phyloP scores from a whole-genome alignment of 2,113 vertebrate species.

The Phyllostomus hastatus region DNA sequence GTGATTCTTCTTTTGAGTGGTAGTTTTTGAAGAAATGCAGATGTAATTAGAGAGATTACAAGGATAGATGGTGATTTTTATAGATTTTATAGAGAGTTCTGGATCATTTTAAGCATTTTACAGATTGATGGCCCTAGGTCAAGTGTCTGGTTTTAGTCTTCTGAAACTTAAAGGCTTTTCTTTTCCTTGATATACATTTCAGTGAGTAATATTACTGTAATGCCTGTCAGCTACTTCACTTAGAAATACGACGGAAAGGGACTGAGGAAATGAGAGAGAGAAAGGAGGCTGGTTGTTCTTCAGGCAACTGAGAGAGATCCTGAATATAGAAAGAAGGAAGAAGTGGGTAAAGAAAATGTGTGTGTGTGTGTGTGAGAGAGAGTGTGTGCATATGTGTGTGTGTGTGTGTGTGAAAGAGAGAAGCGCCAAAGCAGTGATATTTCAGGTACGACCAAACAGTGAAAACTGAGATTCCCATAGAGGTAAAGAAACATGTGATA shows the following conservation, averaged over 20 bases:
- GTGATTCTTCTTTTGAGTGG: slow-evolving; percentile 28
- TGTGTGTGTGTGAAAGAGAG: background rate
- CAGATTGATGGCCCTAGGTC: slow-evolving; percentile 58
- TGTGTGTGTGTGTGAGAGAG: too few species aligned
- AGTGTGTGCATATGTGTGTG: too few species aligned
- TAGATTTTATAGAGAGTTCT: slow-evolving; percentile 20
- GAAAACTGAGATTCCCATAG: background rate
- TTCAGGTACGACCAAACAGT: background rate
- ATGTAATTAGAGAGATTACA: slow-evolving; percentile 53
- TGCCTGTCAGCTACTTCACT: slow-evolving; percentile 34
- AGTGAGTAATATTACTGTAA: slow-evolving; percentile 38
- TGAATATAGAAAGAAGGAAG: background rate
- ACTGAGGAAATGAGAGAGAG: background rate
- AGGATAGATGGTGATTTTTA: slow-evolving; percentile 49
- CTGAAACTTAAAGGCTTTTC: slow-evolving; percentile 33
- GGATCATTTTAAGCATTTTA: slow-evolving; percentile 60
- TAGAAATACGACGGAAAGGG: slow-evolving; percentile 30
- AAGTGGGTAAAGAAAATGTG: background rate
- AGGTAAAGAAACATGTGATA: background rate
- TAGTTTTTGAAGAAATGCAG: slow-evolving; percentile 55
- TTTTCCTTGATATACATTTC: slow-evolving; percentile 16
- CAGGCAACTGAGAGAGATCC: background rate
- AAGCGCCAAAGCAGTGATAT: background rate
- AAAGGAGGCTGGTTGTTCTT: background rate
- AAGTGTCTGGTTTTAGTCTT: slow-evolving; percentile 65